Percentiles rank a stretch among this genome's conserved stretches.
phyloP scores from a whole-genome alignment of 2,797 vertebrate species.

The Microchirus variegatus region DNA sequence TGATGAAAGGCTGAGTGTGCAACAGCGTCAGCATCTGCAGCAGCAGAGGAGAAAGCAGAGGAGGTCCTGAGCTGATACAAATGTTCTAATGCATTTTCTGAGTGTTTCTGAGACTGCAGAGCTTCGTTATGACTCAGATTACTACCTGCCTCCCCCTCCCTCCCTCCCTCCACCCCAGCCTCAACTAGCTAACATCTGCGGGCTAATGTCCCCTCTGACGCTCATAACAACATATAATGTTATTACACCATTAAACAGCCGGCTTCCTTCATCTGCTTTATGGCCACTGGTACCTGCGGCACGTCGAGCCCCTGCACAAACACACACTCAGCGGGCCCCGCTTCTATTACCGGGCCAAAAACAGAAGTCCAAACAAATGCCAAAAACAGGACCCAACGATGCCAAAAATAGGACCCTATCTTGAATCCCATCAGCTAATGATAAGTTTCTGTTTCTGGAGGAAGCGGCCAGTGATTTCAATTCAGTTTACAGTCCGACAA shows the following conservation, averaged over 20 bases:
- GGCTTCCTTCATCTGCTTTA: conserved; percentile 24
- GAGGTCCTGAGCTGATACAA: neutral
- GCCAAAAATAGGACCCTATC: too few relatives aligned
- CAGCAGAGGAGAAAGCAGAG: neutral
- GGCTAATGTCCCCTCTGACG: conserved; percentile 45
- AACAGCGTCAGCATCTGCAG: neutral
- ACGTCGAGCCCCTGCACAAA: neutral
- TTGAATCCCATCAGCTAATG: too few relatives aligned
- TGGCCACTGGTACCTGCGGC: neutral
- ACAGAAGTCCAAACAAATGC: too few relatives aligned
- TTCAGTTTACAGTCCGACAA: too few relatives aligned
- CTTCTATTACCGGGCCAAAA: neutral
- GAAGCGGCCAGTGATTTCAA: too few relatives aligned
- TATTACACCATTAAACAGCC: conserved; percentile 40
- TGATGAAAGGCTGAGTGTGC: neutral
- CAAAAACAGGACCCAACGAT: too few relatives aligned
- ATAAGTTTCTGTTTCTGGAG: too few relatives aligned
- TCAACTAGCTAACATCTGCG: conserved; percentile 28
- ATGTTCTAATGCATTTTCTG: conserved; percentile 23
- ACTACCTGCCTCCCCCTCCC: neutral
- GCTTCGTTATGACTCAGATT: conserved; percentile 37
- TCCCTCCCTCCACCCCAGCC: neutral
- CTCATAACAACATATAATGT: conserved; percentile 36
- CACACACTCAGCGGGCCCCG: neutral
- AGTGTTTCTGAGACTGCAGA: conserved; percentile 15